Percentiles rank a stretch among this genome's conserved stretches.
These are phyloP conservation scores for Megaceryle maxima DNA, from an alignment of 2,113 vertebrate species.

Conservation along the genomic window DNA sequence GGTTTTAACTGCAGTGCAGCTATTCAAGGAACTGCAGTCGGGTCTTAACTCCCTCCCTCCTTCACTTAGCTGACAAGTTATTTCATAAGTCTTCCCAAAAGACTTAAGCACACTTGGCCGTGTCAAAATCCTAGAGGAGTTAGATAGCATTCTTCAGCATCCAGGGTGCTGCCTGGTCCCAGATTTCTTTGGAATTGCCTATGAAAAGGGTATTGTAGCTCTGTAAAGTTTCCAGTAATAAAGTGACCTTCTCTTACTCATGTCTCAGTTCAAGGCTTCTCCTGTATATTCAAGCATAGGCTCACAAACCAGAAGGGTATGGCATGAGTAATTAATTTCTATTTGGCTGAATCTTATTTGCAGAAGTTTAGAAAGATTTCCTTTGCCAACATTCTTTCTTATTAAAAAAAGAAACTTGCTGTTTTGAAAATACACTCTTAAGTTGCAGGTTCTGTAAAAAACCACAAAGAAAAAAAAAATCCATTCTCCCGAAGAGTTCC, in stretches of 20 bases:
- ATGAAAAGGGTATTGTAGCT: not conserved
- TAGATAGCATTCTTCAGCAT: not conserved
- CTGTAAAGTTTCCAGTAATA: not conserved
- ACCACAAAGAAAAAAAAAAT: not conserved
- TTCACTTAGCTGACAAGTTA: not conserved
- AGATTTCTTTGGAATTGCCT: not conserved
- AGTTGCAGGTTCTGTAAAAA: conserved; percentile 5
- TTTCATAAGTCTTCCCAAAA: not conserved
- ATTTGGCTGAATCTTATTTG: conserved; percentile 22
- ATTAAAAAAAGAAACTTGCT: not conserved
- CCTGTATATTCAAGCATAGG: not conserved
- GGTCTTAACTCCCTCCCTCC: not conserved
- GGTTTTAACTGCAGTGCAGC: not conserved
- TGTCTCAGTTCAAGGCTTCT: not conserved
- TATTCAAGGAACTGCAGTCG: not conserved
- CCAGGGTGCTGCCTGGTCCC: not conserved
- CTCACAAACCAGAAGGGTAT: not conserved
- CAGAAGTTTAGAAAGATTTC: not conserved
- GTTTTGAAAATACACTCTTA: not conserved
- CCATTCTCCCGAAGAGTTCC: not conserved
- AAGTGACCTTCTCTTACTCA: not conserved
- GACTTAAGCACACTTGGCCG: not conserved
- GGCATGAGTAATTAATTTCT: not conserved
- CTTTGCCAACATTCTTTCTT: conserved; percentile 3
- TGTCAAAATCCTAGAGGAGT: not conserved